Conservation (phyloP, 1,140 invertebrate genomes). For the Cydia fagiglandana region DNA sequence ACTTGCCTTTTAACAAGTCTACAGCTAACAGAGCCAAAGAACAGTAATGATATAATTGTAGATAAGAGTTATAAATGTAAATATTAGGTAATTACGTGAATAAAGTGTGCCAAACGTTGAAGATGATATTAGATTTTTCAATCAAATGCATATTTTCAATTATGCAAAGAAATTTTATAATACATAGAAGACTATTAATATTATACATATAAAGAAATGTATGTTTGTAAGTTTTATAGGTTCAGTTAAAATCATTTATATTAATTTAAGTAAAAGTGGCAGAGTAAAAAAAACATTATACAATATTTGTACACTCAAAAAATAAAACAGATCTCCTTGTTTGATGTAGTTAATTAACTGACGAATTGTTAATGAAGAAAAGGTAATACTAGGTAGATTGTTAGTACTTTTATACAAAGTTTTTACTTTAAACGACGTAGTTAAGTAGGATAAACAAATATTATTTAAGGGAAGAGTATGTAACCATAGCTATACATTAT, state of each 20-base stretch:
- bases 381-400: background rate
- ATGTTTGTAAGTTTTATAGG: background rate
- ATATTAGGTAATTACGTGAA: constrained; percentile 38
- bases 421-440: constrained; percentile 33
- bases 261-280: background rate
- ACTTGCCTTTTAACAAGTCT: background rate
- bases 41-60: constrained; percentile 4
- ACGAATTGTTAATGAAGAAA: constrained; percentile 7
- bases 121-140: background rate
- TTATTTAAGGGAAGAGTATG: background rate
- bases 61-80: constrained; percentile 21
- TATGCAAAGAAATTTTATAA: background rate
- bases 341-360: constrained; percentile 21
- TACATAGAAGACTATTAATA: background rate
- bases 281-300: background rate
- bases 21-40: constrained; percentile 4
- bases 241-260: background rate
- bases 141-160: background rate
- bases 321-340: constrained; percentile 19
- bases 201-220: background rate
- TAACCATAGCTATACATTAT: constrained; percentile 18
- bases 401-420: constrained; percentile 36
- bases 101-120: constrained; percentile 42
- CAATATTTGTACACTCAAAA: background rate
- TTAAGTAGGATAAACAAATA: constrained; percentile 30